These are phyloP conservation scores for Yponomeuta sedellus DNA, from an alignment of 2,888 invertebrate species.

Conservation along the genomic window DNA sequence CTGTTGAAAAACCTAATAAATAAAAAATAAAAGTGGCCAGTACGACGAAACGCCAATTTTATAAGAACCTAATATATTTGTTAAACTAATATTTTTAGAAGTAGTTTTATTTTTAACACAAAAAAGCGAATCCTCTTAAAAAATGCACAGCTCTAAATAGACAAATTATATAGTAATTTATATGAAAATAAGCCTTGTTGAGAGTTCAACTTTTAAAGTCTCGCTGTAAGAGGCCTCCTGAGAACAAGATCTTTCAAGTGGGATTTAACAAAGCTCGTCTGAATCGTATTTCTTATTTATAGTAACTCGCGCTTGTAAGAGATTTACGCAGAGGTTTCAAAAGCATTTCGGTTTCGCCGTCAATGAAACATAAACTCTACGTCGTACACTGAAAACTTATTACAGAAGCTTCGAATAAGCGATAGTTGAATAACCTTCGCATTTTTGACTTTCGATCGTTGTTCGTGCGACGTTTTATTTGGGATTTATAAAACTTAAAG, in stretches of 20 bases:
- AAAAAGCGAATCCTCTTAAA: too few species aligned
- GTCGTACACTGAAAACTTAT: background rate
- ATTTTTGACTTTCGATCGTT: background rate
- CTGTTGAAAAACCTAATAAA: too few species aligned
- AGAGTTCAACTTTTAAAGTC: background rate
- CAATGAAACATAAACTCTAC: background rate
- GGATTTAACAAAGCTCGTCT: background rate
- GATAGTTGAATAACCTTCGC: background rate
- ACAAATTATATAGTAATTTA: background rate
- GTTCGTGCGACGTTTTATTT: too few species aligned
- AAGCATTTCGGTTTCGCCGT: background rate
- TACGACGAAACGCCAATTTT: too few species aligned
- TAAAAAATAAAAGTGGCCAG: too few species aligned
- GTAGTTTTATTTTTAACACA: too few species aligned
- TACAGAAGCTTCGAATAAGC: background rate
- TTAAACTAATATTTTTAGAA: too few species aligned
- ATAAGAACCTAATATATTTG: too few species aligned
- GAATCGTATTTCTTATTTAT: background rate
- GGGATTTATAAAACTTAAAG: too few species aligned
- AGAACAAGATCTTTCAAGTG: background rate
- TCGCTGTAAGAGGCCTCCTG: background rate
- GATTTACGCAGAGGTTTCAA: background rate
- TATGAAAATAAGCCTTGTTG: background rate
- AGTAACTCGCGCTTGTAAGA: background rate
- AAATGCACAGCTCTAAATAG: background rate